Base-by-base conservation (phyloP, 2,888 invertebrate species). In the Stegophylla sp. region DNA sequence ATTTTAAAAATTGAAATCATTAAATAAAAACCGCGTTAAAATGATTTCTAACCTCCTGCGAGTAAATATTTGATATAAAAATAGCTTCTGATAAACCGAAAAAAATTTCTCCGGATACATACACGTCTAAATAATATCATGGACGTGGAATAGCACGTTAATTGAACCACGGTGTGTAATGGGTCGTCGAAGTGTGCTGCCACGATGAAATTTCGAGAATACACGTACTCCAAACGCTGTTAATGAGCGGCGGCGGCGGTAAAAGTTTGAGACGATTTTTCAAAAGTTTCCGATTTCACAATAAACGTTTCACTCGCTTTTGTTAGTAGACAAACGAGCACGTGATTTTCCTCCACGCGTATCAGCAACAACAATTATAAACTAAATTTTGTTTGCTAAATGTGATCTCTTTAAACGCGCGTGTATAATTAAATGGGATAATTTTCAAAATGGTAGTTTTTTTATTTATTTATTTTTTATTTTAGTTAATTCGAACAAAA, bases 341-440 rank as follows among this genome's bases (percentile, higher is more conserved):
- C n/a, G n/a, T 1, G 7, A 5, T 7, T 51, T 51, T n/a, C 9
- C 3, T n/a, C 51, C 9, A n/a, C 5, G 7, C 7, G 34, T 34
- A 34, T 34, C 51, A 48, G n/a, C n/a, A 48, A 17, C 17, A 53
- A 17, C 20, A 23, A 72, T 72, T 72, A 56, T n/a, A 72, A 72
- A 72, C 41, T 56, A 72, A n/a, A 72, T 72, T 72, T 23, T 1
- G 41, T 41, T 41, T 71, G 71, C 34, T 53, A 48, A 0, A 1
- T 41, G 23, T 17, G 53, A 56, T 56, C 41, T 28, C 41, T 9
- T n/a, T n/a, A n/a, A n/a, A n/a, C n/a, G 34, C 4, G 34, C 7
- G 7, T 7, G 34, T 61, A 17, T 0, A 17, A 53, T 10, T 28
- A 48, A 72, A 56, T 51, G 28, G 17, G 3, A 63, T 0, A 48